phyloP scores from a whole-genome alignment of 2,888 invertebrate genomes.

The Dicyrtomina minuta region DNA sequence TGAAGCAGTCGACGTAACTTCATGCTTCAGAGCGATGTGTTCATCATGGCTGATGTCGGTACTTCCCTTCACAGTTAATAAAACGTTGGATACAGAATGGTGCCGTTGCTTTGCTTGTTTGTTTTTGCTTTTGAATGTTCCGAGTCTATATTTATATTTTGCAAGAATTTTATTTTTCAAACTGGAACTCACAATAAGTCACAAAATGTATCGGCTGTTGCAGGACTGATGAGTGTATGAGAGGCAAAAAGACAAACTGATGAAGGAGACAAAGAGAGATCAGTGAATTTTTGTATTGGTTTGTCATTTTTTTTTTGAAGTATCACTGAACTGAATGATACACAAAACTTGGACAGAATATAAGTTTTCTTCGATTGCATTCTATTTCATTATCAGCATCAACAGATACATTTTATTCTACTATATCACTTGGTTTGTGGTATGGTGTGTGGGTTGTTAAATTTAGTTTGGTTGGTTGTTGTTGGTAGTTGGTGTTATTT shows the following conservation, averaged over 20 bases:
- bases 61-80: no score
- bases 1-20: no score
- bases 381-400: not conserved
- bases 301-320: not conserved
- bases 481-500: not conserved
- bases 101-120: no score
- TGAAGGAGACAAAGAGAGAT: slow-evolving; percentile 22
- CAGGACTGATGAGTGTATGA: no score
- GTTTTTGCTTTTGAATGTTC: no score
- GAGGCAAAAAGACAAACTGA: not conserved
- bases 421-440: not conserved
- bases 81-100: no score
- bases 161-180: no score
- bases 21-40: no score
- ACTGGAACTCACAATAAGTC: no score
- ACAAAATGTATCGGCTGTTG: no score
- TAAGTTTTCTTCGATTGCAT: slow-evolving; percentile 30
- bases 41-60: no score
- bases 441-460: not conserved
- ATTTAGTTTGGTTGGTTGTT: not conserved
- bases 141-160: no score
- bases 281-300: slow-evolving; percentile 14
- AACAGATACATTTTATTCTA: not conserved
- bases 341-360: slow-evolving; percentile 25
- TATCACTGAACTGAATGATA: slow-evolving; percentile 17